Conservation (phyloP, 2,113 vertebrate genomes). For the Centropus unirufus region DNA sequence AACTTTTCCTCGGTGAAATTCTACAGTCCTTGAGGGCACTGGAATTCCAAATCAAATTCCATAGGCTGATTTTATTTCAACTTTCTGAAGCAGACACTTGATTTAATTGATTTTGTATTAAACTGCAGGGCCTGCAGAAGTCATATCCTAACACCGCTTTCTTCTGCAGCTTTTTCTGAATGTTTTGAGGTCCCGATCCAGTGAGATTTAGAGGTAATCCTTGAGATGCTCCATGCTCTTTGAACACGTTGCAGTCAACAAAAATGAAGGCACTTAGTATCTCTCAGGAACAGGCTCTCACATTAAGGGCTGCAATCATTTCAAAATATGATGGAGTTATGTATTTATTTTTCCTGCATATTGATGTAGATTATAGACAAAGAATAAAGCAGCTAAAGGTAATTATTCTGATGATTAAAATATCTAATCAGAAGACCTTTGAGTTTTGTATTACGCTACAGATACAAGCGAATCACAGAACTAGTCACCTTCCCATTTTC, state of each 20-base stretch:
- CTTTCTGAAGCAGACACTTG: background rate
- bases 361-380: slow-evolving; percentile 4
- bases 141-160: background rate
- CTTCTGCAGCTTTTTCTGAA: background rate
- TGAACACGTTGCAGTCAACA: background rate
- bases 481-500: slow-evolving; percentile 52
- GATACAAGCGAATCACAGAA: slow-evolving; percentile 19
- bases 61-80: background rate
- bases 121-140: background rate
- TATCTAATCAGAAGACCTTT: slow-evolving; percentile 51
- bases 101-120: accelerated
- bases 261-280: background rate
- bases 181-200: background rate
- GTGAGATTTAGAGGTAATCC: background rate
- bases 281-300: background rate
- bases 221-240: background rate
- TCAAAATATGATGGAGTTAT: background rate
- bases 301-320: slow-evolving; percentile 18
- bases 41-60: background rate
- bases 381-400: slow-evolving; percentile 25
- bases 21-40: accelerated
- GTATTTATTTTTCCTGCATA: slow-evolving; percentile 42
- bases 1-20: background rate
- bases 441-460: slow-evolving; percentile 34
- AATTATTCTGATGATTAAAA: slow-evolving; percentile 64